Evolutionary conservation across 2,797 vertebrate species (phyloP).

Genomic region (Mus minutoides): DNA sequence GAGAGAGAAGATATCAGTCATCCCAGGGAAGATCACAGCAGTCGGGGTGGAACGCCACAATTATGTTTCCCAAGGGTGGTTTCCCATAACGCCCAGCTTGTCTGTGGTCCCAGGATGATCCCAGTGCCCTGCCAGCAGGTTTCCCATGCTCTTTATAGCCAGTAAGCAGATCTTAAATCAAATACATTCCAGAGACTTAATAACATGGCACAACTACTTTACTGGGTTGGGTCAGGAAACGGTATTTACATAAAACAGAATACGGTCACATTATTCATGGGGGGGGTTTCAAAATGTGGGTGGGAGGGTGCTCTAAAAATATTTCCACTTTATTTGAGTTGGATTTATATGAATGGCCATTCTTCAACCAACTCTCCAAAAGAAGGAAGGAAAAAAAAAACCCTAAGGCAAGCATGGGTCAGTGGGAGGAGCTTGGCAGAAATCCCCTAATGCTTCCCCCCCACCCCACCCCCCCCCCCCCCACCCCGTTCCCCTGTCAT

Average conservation of each 20-base stretch:
- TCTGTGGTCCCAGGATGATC: constrained; percentile 44
- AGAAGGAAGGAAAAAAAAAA: constrained; percentile 16
- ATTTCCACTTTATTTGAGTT: constrained; percentile 62
- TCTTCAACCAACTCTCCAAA: constrained; percentile 67
- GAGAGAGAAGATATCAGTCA: constrained; percentile 82
- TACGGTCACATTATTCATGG: background rate
- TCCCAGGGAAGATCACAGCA: constrained; percentile 70
- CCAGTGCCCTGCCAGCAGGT: background rate
- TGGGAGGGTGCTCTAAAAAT: constrained; percentile 62
- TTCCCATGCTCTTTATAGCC: constrained; percentile 45
- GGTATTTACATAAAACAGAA: constrained; percentile 32
- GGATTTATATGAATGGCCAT: constrained; percentile 64
- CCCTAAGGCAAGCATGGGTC: constrained; percentile 17
- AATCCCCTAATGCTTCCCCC: background rate
- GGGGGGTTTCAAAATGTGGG: constrained; percentile 44
- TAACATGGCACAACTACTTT: constrained; percentile 39
- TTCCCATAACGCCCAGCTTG: constrained; percentile 68
- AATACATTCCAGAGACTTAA: constrained; percentile 61
- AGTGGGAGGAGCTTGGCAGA: constrained; percentile 47
- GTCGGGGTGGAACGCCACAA: constrained; percentile 64
- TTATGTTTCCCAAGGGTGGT: constrained; percentile 61
- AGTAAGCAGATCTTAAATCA: constrained; percentile 41
- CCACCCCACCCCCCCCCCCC: no score
- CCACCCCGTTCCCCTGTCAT: background rate
- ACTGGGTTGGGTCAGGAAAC: background rate